These are phyloP conservation scores for Stegostoma tigrinum DNA, from an alignment of 2,113 vertebrate species.

Conservation along the genomic window DNA sequence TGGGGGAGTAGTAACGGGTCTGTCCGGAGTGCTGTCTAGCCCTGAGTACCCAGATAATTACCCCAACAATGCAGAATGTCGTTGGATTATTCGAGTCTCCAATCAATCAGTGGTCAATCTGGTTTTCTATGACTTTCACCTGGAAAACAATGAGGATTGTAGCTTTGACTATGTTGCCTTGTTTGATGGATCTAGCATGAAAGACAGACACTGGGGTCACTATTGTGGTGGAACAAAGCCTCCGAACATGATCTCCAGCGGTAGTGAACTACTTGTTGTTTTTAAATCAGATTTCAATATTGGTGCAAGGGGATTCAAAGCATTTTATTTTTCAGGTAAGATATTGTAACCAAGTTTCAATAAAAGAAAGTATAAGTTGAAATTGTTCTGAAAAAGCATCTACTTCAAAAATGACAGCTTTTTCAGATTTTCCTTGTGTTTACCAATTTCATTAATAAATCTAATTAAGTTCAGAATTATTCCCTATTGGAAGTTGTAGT, in stretches of 20 bases:
- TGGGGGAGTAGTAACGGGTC: conserved; percentile 77
- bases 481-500: not conserved
- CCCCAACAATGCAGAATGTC: conserved; percentile 83
- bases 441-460: not conserved
- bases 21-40: conserved; percentile 85
- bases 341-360: not conserved
- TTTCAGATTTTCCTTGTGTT: not conserved
- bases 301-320: conserved; percentile 85
- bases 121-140: conserved; percentile 84
- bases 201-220: conserved; percentile 59
- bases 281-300: conserved; percentile 98
- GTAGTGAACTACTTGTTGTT: conserved; percentile 72
- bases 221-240: conserved; percentile 74
- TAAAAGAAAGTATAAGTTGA: not conserved
- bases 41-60: conserved; percentile 86
- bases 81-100: conserved; percentile 72
- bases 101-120: conserved; percentile 63
- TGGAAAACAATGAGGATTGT: conserved; percentile 81
- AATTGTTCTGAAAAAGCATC: not conserved
- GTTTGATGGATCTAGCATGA: conserved; percentile 66
- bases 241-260: conserved; percentile 62
- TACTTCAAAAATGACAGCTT: not conserved
- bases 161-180: conserved; percentile 84
- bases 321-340: conserved; percentile 84
- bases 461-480: not conserved